A percentile compares a stretch with the other conserved stretches of the same genome.
phyloP scores from a whole-genome alignment of 2,113 vertebrate genomes.

The Gopherus flavomarginatus region DNA sequence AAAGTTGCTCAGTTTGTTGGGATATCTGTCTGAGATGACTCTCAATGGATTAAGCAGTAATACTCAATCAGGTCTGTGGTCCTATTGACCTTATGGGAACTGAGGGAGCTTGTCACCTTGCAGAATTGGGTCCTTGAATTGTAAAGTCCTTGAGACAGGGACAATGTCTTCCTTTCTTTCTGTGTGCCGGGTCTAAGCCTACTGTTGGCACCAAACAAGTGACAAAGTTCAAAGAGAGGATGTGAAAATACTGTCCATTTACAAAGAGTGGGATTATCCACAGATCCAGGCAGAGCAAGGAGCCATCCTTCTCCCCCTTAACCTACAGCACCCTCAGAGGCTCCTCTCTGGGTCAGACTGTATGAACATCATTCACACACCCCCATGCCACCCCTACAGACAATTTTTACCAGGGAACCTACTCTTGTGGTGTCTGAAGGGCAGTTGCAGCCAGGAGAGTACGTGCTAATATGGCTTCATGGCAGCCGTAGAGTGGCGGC shows the following conservation, averaged over 20 bases:
- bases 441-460: neutral
- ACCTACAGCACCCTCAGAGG: neutral
- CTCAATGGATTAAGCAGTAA: neutral
- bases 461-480: neutral
- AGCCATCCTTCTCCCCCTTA: neutral
- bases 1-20: neutral
- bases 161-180: neutral
- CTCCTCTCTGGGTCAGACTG: neutral
- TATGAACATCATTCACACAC: neutral
- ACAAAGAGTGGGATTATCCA: neutral
- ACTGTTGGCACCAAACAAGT: neutral
- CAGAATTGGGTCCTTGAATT: neutral
- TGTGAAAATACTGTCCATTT: neutral
- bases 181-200: neutral
- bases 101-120: neutral
- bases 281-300: neutral
- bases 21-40: neutral
- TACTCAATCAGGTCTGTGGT: neutral
- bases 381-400: neutral
- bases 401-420: neutral
- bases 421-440: neutral
- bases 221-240: neutral
- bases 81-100: neutral
- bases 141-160: neutral
- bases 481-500: neutral